These are phyloP conservation scores for Austrofundulus limnaeus DNA, from an alignment of 2,113 vertebrate genomes.

Conservation along the genomic window DNA sequence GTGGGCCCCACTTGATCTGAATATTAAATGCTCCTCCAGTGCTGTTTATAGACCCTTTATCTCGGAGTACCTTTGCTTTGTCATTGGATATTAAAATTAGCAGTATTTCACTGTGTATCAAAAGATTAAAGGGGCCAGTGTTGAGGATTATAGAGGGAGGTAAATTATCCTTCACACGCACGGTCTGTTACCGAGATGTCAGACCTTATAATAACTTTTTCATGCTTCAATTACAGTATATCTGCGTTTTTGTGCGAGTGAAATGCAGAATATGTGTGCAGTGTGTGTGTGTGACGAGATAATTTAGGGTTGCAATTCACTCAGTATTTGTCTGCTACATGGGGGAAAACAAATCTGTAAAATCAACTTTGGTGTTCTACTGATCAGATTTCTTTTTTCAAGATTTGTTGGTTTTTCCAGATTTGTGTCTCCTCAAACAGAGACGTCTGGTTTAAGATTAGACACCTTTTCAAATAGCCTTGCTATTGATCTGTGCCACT, in stretches of 20 bases:
- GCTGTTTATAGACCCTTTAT: conserved; percentile 10
- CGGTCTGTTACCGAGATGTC: conserved; percentile 17
- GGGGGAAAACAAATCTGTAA: neutral
- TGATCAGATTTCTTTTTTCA: too few relatives aligned
- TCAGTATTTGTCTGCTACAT: neutral
- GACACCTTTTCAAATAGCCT: neutral
- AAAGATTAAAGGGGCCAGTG: conserved; percentile 33
- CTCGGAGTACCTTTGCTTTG: neutral
- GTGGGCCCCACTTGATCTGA: conserved; percentile 2
- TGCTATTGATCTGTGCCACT: conserved; percentile 62
- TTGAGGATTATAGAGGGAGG: conserved; percentile 39
- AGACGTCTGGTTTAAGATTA: too few relatives aligned
- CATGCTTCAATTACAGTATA: conserved; percentile 16
- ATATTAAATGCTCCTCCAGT: neutral
- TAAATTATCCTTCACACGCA: conserved; percentile 25
- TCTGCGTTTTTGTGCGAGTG: neutral
- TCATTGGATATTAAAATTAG: conserved; percentile 1
- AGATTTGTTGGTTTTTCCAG: too few relatives aligned
- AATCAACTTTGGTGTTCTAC: neutral
- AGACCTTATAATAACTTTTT: conserved; percentile 13
- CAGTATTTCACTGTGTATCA: conserved; percentile 9
- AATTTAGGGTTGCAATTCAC: conserved; percentile 14
- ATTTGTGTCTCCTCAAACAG: too few relatives aligned
- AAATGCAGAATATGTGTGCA: neutral
- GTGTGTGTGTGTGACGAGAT: neutral